These are phyloP conservation scores for Palythoa grandis DNA, from an alignment of 92 coral and sea anemone genomes.

Conservation along the genomic window DNA sequence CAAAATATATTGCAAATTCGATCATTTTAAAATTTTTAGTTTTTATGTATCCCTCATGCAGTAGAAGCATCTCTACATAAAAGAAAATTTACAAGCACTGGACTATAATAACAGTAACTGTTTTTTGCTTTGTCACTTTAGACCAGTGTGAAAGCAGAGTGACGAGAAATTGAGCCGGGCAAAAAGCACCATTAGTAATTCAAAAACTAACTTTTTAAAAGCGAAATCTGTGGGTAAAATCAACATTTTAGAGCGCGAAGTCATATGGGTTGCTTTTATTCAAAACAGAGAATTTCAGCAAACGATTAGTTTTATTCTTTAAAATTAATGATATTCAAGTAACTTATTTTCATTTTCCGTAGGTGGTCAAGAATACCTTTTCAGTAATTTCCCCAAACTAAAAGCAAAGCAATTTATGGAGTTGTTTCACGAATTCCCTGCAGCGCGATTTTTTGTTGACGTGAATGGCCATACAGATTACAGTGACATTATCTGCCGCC, in stretches of 20 bases:
- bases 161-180: not conserved
- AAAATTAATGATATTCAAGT: conserved; percentile 11
- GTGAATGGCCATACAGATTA: not conserved
- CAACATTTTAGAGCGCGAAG: not conserved
- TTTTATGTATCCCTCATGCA: not conserved
- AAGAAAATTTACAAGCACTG: not conserved
- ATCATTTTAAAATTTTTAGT: not conserved
- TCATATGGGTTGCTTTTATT: not conserved
- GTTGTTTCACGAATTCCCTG: not conserved
- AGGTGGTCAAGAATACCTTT: conserved; percentile 2
- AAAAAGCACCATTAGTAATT: not conserved
- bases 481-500: not conserved
- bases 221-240: not conserved
- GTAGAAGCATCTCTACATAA: not conserved
- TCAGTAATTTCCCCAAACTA: not conserved
- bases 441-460: not conserved
- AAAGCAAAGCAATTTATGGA: not conserved
- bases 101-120: not conserved
- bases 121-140: not conserved
- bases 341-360: not conserved
- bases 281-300: not conserved
- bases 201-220: not conserved
- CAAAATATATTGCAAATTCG: not conserved
- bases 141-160: not conserved
- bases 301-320: not conserved